Evolutionary conservation across 2,888 invertebrate species (phyloP), one percentile per base, ranked within the genome.

Genomic region (Xanthorhoe spadicearia): DNA sequence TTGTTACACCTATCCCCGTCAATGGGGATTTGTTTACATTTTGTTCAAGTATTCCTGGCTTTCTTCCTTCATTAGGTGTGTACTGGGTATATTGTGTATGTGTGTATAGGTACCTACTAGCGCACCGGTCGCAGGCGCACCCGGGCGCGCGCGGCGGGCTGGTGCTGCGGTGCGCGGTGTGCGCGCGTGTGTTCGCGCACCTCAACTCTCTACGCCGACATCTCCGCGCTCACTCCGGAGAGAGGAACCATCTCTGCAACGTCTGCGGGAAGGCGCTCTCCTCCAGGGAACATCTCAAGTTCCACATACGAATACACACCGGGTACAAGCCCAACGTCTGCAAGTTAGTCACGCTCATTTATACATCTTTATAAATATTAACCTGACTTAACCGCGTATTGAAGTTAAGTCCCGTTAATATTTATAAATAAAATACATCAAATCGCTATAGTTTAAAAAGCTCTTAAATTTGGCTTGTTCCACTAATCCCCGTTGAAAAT

Each of bases 291-390:
- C 95, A 95, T 74, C 89, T 95, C 72, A 94, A 94, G 81, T 94
- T 94, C 78, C 95, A 95, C 79, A 89, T 94, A 69, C 86, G 95
- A 46, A 95, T 95, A 56, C 95, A 95, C 80, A 94, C 94, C 0
- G 95, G 94, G 0, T 94, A 94, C 83, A 95, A 95, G 83, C 95
- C 95, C 0, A 93, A 95, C 75, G 91, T 94, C 0, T 95, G 95
- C 88, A 93, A 92, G 83, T 82, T 0, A 74, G 81, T 75, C 0
- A 18, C 32, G 32, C 32, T 32, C 0, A 4, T 7, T 32, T 32
- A 32, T 7, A n/a, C n/a, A n/a, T n/a, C n/a, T n/a, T n/a, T n/a
- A n/a, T n/a, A n/a, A n/a, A n/a, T n/a, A n/a, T n/a, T n/a, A n/a
- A n/a, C n/a, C n/a, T n/a, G n/a, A n/a, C n/a, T n/a, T n/a, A n/a